phyloP scores from a whole-genome alignment of 2,888 invertebrate genomes.

The Philhelius pedissequus region DNA sequence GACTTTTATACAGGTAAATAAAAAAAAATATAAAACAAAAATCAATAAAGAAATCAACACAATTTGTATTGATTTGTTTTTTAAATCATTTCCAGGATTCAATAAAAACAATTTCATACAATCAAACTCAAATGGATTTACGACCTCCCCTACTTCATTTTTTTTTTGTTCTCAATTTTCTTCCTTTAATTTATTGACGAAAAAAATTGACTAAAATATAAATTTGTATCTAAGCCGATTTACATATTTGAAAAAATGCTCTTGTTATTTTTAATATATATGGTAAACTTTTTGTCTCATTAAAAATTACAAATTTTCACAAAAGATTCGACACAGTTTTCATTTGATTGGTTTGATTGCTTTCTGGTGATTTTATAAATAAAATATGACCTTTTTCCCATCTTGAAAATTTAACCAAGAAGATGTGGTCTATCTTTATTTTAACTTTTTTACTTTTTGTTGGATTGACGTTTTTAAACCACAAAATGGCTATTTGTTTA shows the following conservation, averaged over 20 bases:
- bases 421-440: not conserved
- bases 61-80: constrained; percentile 49
- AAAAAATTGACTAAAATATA: not conserved
- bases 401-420: not conserved
- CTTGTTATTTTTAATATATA: not conserved
- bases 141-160: not conserved
- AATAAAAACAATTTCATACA: constrained; percentile 11
- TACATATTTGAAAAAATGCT: not conserved
- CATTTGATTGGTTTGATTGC: constrained; percentile 42
- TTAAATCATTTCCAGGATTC: constrained; percentile 1
- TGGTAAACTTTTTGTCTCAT: not conserved
- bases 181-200: not conserved
- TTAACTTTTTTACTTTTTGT: not conserved
- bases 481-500: constrained; percentile 11
- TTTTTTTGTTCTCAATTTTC: no score
- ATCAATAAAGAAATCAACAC: not conserved
- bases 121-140: not conserved
- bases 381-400: constrained; percentile 2
- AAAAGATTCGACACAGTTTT: not conserved
- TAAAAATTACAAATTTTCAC: constrained; percentile 18
- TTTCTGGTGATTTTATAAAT: constrained; percentile 16
- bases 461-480: not conserved
- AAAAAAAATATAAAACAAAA: constrained; percentile 72
- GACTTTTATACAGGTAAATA: constrained; percentile 89
- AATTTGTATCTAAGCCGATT: not conserved